Base-by-base conservation (phyloP, 2,797 vertebrate genomes). In the Tympanoctomys barrerae region DNA sequence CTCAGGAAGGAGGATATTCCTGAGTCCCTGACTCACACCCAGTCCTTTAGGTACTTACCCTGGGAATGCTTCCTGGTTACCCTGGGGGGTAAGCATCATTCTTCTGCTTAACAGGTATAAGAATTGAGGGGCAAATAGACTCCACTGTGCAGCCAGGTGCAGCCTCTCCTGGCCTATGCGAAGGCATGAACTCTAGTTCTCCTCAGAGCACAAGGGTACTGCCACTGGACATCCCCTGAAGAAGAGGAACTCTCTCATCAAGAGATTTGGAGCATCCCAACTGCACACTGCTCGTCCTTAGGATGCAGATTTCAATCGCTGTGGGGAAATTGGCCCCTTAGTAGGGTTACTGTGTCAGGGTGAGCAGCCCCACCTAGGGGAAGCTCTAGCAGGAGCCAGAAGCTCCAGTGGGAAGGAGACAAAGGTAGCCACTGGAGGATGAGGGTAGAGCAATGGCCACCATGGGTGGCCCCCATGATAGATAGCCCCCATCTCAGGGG, bases 21-120 rank as follows among this genome's bases (percentile, higher is more conserved):
- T 13, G 71, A 49, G 14, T 57, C n/a, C 9, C 62, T 9, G 0
- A 18, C 9, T 1, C 11, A 7, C 14, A 22, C 36, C 57, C 3
- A 39, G 24, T 31, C 4, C 36, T 36, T 62, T 54, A 5, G 18
- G 31, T 13, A 18, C 7, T 42, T 7, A 49, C n/a, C 4, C 66
- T 77, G n/a, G 26, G 66, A 78, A 33, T 89, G 31, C 3, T 10
- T 73, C 54, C 21, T 7, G 1, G 7, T 42, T 46, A 42, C n/a
- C 42, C 82, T 26, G 16, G 2, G 19, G 52, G 24, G 12, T 2
- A 46, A 59, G 33, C 3, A 0, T 81, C 90, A 31, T 68, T 22
- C 8, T 66, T 46, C 81, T 4, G 0, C 9, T 59, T 5, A 61
- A 24, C 71, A 77, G 61, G 39, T 14, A 0, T 5, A 12, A 66